Evolutionary conservation across 1,140 invertebrate species (phyloP).

Genomic region (Linepithema humile): DNA sequence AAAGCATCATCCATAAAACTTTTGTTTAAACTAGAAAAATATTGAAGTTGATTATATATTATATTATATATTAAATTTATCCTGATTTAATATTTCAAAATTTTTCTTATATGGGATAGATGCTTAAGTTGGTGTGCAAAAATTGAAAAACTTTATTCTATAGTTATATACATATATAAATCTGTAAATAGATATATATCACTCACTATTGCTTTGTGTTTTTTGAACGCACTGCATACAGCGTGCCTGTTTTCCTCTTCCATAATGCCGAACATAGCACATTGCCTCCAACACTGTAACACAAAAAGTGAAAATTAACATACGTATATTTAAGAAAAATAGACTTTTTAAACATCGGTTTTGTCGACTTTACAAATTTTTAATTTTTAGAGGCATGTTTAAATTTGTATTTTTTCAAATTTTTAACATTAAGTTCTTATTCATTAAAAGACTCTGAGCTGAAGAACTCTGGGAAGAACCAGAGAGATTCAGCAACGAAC

Average conservation of each 20-base stretch:
- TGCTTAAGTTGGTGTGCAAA: neutral
- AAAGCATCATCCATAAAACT: too few relatives aligned
- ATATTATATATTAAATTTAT: neutral
- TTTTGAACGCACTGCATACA: too few relatives aligned
- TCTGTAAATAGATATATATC: too few relatives aligned
- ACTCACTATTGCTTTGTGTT: too few relatives aligned
- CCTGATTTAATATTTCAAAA: neutral
- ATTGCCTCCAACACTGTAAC: constrained; percentile 93
- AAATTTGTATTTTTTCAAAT: neutral
- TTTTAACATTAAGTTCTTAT: neutral
- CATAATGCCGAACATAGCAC: constrained; percentile 90
- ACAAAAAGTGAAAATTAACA: constrained; percentile 57
- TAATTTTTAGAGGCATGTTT: neutral
- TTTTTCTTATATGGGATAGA: neutral
- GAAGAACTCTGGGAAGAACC: neutral
- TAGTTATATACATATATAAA: too few relatives aligned
- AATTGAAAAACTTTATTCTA: too few relatives aligned
- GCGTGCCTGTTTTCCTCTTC: too few relatives aligned
- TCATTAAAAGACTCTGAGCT: constrained; percentile 14
- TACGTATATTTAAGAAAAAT: constrained; percentile 74
- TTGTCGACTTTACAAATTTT: neutral
- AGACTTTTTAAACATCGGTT: constrained; percentile 28
- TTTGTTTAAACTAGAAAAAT: too few relatives aligned
- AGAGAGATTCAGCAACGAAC: constrained; percentile 47
- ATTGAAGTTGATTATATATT: too few relatives aligned